Evolutionary conservation across 2,113 vertebrate genomes (phyloP), one percentile per base, ranked within the genome.

Genomic region (Megaleporinus macrocephalus): DNA sequence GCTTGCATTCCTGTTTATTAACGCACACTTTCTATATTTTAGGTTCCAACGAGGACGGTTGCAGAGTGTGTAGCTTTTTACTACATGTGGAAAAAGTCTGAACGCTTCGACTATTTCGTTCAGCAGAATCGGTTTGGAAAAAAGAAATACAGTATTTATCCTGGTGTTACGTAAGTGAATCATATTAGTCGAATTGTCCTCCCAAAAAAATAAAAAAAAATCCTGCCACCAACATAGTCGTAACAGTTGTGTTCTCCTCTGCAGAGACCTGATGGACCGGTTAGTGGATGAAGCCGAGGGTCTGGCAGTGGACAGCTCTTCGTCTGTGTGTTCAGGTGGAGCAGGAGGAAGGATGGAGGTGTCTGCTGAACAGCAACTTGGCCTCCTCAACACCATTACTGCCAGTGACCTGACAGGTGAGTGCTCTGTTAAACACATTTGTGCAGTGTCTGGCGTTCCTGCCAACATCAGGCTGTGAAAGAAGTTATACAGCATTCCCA

Each of bases 61-160:
- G 95, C 97, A 51, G 98, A 99, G 88, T 99, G 98, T 90, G 98
- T 99, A 30, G 96, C 97, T 7, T 99, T 99, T 92, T 99, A 99
- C 86, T 99, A 99, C 86, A 97, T 98, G 96, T 99, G 98, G 98
- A 99, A 99, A 18, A 99, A 99, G 90, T 99, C 98, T 0, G 98
- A 99, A 89, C 96, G 98, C 59, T 98, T 99, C 1, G 98, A 99
- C 91, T 94, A 96, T 86, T 99, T 99, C 85, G 98, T 98, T 84
- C 97, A 99, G 86, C 98, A 99, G 92, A 99, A 97, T 86, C 94
- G 95, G 71, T 99, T 99, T 85, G 97, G 98, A 81, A 99, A 99
- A 93, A 99, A 99, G 90, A 96, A 95, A 74, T 99, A 98, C 0
- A 97, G 96, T 90, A 97, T 97, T 92, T 98, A 99, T 86, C 97